Evolutionary conservation across 1,140 invertebrate genomes (phyloP).

Genomic region (Nylanderia fulva): DNA sequence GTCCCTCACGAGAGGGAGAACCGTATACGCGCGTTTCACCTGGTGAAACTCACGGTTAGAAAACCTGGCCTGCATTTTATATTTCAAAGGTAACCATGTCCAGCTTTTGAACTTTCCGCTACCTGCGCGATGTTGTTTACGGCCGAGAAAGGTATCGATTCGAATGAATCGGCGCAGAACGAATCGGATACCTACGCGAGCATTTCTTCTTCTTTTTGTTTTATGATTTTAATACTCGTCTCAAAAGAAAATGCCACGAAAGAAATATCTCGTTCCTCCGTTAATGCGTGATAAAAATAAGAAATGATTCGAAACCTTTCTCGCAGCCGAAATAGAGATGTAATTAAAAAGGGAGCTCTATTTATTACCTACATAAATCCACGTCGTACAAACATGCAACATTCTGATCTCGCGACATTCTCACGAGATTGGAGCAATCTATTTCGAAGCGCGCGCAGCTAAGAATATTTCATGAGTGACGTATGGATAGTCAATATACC

Average conservation of each 20-base stretch:
- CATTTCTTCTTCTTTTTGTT: neutral
- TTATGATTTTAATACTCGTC: neutral
- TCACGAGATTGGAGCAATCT: neutral
- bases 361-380: neutral
- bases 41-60: neutral
- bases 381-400: neutral
- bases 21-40: neutral
- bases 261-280: neutral
- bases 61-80: conserved; percentile 3
- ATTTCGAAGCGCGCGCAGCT: neutral
- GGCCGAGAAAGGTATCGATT: neutral
- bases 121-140: conserved; percentile 12
- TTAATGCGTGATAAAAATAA: neutral
- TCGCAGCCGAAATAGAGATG: neutral
- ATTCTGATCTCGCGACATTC: neutral
- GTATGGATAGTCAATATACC: neutral
- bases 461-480: conserved; percentile 25
- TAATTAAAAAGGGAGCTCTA: neutral
- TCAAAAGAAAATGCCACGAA: neutral
- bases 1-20: neutral
- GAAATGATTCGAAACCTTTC: neutral
- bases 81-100: conserved; percentile 1
- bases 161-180: neutral
- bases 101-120: neutral
- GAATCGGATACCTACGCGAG: neutral